Evolutionary conservation across 2,113 vertebrate species (phyloP).

Genomic region (Cygnus buccinator): DNA sequence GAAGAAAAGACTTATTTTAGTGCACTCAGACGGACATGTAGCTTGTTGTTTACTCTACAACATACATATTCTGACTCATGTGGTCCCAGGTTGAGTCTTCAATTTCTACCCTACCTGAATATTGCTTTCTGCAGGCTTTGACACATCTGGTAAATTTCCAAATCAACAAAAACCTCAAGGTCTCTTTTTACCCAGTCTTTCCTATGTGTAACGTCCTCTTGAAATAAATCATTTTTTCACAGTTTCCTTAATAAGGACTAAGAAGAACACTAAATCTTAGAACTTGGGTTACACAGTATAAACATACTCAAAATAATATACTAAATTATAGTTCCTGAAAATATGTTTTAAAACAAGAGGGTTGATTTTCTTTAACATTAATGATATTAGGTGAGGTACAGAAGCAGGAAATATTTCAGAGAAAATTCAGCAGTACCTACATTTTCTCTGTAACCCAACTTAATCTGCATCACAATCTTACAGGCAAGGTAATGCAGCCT

Average conservation of each 20-base stretch:
- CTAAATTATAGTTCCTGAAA: not conserved
- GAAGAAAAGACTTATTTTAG: slow-evolving; percentile 3
- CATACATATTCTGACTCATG: not conserved
- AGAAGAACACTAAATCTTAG: not conserved
- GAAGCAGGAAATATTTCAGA: not conserved
- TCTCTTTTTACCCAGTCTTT: not conserved
- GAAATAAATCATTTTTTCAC: not conserved
- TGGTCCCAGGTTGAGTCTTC: not conserved
- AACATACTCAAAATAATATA: not conserved
- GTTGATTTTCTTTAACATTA: not conserved
- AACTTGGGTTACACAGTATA: not conserved
- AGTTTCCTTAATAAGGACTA: not conserved
- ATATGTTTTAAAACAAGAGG: not conserved
- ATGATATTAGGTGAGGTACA: not conserved
- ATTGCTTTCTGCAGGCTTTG: not conserved
- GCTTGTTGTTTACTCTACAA: not conserved
- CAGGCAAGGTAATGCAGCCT: not conserved
- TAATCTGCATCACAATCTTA: not conserved
- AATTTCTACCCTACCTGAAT: not conserved
- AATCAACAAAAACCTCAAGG: not conserved
- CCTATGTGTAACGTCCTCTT: not conserved
- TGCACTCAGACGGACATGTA: not conserved
- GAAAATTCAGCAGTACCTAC: not conserved
- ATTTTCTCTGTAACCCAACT: not conserved
- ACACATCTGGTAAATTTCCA: not conserved